Percentiles rank a stretch among this genome's conserved stretches.
phyloP scores from a whole-genome alignment of 2,797 vertebrate genomes.

The Tiaroga cobitis region DNA sequence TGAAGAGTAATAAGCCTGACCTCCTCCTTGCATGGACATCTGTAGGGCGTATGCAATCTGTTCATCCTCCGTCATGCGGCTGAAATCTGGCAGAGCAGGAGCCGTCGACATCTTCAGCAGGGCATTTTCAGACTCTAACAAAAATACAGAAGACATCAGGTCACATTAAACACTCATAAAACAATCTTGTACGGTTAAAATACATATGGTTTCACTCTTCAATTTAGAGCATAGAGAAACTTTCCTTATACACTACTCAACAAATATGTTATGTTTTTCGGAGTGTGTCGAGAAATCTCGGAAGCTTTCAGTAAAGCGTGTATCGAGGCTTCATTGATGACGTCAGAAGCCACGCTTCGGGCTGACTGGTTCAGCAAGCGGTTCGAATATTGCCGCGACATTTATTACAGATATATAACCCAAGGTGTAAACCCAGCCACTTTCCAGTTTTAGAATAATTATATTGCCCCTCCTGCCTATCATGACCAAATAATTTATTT shows the following conservation, averaged over 20 bases:
- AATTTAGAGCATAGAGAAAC: not conserved
- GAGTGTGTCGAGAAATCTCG: too few species aligned
- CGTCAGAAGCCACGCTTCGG: too few species aligned
- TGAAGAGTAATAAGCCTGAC: conserved; percentile 53
- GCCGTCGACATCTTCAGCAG: conserved; percentile 94
- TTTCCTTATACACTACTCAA: not conserved
- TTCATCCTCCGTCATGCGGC: conserved; percentile 97
- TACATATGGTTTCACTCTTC: not conserved
- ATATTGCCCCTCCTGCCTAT: too few species aligned
- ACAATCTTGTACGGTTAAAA: not conserved
- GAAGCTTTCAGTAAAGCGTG: too few species aligned
- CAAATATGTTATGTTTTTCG: not conserved
- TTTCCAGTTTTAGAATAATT: too few species aligned
- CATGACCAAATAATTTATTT: too few species aligned
- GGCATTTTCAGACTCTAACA: conserved; percentile 90
- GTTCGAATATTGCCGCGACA: too few species aligned
- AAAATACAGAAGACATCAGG: conserved; percentile 13
- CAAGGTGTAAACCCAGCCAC: too few species aligned
- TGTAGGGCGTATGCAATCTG: conserved; percentile 99
- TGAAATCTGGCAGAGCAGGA: conserved; percentile 91
- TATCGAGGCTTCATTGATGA: too few species aligned
- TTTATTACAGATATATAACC: too few species aligned
- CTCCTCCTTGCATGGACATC: conserved; percentile 89
- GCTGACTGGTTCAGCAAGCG: too few species aligned
- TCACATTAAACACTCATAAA: not conserved